Evolutionary conservation across 1,140 invertebrate genomes (phyloP).

Genomic region (Venustaconcha ellipsiformis): DNA sequence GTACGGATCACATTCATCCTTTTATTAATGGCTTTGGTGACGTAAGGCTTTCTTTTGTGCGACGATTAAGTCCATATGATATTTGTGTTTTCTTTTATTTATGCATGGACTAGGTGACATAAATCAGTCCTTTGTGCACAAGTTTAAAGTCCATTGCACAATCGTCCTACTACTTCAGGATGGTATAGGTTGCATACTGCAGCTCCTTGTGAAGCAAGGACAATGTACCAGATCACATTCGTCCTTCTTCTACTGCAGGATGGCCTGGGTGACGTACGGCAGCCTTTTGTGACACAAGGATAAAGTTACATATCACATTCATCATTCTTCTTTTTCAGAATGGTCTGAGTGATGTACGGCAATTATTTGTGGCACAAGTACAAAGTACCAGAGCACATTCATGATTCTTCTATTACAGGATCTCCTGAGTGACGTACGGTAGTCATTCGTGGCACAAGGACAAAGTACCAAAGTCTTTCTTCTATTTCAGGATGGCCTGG

Average conservation of each 20-base stretch:
- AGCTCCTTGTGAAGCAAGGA: conserved; percentile 43
- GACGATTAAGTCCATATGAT: conserved; percentile 33
- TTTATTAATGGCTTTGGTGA: conserved; percentile 36
- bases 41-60: conserved; percentile 37
- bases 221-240: conserved; percentile 27
- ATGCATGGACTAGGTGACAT: too few species aligned
- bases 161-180: conserved; percentile 7
- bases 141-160: conserved; percentile 30
- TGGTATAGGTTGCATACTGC: conserved; percentile 42
- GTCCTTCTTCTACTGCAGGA: conserved; percentile 13
- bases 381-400: conserved; percentile 29
- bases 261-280: conserved; percentile 41
- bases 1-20: too few species aligned
- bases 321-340: conserved; percentile 9
- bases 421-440: conserved; percentile 41
- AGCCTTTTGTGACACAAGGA: conserved; percentile 44
- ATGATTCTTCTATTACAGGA: conserved; percentile 21
- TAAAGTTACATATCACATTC: conserved; percentile 25
- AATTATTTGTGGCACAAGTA: conserved; percentile 44
- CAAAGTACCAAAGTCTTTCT: conserved; percentile 21
- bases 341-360: conserved; percentile 41
- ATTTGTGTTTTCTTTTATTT: conserved; percentile 31
- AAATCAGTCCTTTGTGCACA: conserved; percentile 38
- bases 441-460: conserved; percentile 44
- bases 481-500: conserved; percentile 36